Evolutionary conservation across 2,888 invertebrate genomes (phyloP).

Genomic region (Oligia latruncula): DNA sequence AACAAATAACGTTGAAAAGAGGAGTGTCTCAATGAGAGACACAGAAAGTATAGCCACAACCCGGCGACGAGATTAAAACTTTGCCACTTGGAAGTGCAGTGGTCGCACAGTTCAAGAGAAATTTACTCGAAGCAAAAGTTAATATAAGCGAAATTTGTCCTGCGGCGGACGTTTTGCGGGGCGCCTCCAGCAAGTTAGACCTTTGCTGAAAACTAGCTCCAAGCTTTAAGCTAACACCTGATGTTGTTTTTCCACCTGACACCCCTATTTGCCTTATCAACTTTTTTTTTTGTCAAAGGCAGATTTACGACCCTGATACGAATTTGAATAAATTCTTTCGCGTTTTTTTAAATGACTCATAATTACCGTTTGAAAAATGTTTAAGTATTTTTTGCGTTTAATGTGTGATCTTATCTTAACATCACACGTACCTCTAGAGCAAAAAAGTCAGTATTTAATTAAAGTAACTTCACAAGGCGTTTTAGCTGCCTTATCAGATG

Average conservation of each 20-base stretch:
- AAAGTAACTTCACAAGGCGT: slow-evolving; percentile 81
- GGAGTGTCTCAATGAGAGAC: slow-evolving; percentile 65
- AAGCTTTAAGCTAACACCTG: slow-evolving; percentile 74
- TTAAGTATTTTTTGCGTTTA: slow-evolving; percentile 71
- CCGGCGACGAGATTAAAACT: slow-evolving; percentile 86
- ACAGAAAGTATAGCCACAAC: slow-evolving; percentile 72
- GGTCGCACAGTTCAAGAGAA: slow-evolving; percentile 85
- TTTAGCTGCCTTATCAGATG: slow-evolving; percentile 86
- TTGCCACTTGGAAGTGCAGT: slow-evolving; percentile 86
- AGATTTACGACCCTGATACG: neutral
- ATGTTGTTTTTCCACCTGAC: slow-evolving; percentile 65
- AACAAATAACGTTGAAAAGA: slow-evolving; percentile 61
- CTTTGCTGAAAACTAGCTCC: slow-evolving; percentile 76
- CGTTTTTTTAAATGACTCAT: slow-evolving; percentile 72
- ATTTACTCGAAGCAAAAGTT: slow-evolving; percentile 88
- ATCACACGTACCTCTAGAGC: slow-evolving; percentile 71
- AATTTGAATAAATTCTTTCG: slow-evolving; percentile 61
- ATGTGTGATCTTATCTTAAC: slow-evolving; percentile 75
- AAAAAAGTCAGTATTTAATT: slow-evolving; percentile 84
- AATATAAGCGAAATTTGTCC: slow-evolving; percentile 89
- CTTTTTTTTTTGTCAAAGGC: slow-evolving; percentile 18
- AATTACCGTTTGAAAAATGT: slow-evolving; percentile 77
- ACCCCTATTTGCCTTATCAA: neutral
- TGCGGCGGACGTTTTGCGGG: slow-evolving; percentile 82
- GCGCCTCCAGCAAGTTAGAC: slow-evolving; percentile 76